Base-by-base conservation (phyloP, 2,797 vertebrate genomes). In the Tragopan temminckii region DNA sequence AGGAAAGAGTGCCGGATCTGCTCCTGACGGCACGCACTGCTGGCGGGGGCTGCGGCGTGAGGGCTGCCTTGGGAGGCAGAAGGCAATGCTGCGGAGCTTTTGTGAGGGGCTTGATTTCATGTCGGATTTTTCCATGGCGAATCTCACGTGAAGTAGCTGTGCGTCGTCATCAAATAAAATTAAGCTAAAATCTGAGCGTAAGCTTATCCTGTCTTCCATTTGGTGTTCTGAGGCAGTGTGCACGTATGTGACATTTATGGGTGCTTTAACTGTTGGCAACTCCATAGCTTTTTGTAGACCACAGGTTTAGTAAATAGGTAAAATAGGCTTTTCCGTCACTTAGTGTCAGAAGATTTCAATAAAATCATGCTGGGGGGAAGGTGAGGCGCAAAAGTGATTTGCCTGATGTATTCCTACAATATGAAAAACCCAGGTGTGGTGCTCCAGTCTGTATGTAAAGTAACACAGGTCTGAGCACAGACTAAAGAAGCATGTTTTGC, bases 241-340 rank as follows among this genome's bases (percentile, higher is more conserved):
- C 0, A 0, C 2, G 11, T 21, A 0, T 42, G 6, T 58, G 23
- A 29, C 2, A 1, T 2, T 13, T 2, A 15, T 18, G 0, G 1
- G 5, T 43, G 50, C 52, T 85, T 17, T 29, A 27, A 14, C 23
- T 2, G 5, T 3, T 36, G 7, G 4, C 7, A 33, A 11, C 4
- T 40, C 29, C 12, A 8, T 10, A 16, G 12, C 5, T 29, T 36
- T 50, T 19, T 36, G 24, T 23, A 23, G 12, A 15, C 7, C 2
- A 0, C 3, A 7, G 5, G 4, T 53, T 52, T n/a, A 40, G n/a
- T 27, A n/a, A 63, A 23, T 7, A 0, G 3, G 17, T 48, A 24
- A 24, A 4, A 7, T 27, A 27, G 16, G 0, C 2, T 16, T 3
- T 71, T 79, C n/a, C 4, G 2, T 38, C 43, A 35, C 9, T 80